Evolutionary conservation across 2,888 invertebrate species (phyloP).

Genomic region (Tenodera sinensis): DNA sequence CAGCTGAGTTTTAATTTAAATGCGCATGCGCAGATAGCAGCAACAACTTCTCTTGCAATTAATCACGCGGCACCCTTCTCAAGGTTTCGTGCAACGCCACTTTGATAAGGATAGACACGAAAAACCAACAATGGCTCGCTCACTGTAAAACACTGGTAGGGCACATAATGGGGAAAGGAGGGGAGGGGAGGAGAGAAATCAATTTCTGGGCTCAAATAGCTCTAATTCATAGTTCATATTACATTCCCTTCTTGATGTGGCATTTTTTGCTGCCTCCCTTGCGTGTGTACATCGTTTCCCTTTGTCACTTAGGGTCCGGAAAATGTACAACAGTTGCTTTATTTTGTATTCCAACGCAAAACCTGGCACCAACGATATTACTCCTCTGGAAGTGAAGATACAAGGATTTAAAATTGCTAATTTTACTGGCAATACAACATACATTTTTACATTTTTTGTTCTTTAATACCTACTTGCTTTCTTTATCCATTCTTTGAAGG

Average conservation of each 20-base stretch:
- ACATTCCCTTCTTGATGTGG: background rate
- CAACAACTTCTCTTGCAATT: background rate
- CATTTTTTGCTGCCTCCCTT: background rate
- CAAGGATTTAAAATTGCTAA: too few relatives aligned
- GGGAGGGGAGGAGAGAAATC: background rate
- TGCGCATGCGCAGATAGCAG: background rate
- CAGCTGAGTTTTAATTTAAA: slow-evolving; percentile 15
- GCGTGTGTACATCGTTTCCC: background rate
- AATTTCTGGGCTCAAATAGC: slow-evolving; percentile 7
- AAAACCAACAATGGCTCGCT: slow-evolving; percentile 15
- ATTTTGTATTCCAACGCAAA: background rate
- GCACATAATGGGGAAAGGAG: background rate
- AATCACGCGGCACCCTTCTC: background rate
- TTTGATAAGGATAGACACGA: slow-evolving; percentile 20
- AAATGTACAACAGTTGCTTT: background rate
- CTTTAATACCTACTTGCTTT: too few relatives aligned
- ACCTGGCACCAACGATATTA: background rate
- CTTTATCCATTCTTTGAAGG: too few relatives aligned
- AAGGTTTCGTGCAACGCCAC: background rate
- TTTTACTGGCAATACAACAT: too few relatives aligned
- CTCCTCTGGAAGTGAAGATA: too few relatives aligned
- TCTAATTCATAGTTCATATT: slow-evolving; percentile 1
- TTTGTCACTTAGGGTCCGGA: background rate
- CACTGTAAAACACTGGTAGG: slow-evolving; percentile 5
- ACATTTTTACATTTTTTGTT: too few relatives aligned